Conservation (phyloP, 1,140 invertebrate species). For the Parapsyche elsis region DNA sequence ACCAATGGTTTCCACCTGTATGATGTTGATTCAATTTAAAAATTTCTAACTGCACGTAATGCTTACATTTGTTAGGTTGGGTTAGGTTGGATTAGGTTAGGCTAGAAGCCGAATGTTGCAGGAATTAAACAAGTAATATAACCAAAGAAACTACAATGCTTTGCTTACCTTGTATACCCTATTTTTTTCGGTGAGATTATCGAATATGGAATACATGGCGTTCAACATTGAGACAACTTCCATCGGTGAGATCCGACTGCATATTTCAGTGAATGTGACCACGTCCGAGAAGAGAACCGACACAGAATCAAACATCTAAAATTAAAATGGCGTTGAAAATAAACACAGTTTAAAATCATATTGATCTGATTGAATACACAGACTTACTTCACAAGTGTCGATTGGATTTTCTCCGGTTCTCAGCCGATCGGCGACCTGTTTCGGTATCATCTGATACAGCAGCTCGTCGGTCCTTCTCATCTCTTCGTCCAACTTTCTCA, state of each 20-base stretch:
- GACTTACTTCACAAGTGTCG: conserved; percentile 91
- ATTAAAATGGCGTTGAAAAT: conserved; percentile 40
- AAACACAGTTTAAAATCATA: conserved; percentile 7
- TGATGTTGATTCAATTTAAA: background rate
- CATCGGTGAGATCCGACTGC: conserved; percentile 93
- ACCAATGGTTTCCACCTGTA: conserved; percentile 95
- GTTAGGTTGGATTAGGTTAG: no score
- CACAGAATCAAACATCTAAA: conserved; percentile 93
- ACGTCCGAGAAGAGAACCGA: conserved; percentile 97
- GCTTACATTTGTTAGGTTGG: no score
- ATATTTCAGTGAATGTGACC: conserved; percentile 96
- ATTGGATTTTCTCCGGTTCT: conserved; percentile 93
- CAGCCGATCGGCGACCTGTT: conserved; percentile 92
- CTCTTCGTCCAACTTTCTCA: conserved; percentile 94
- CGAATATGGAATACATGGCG: conserved; percentile 94
- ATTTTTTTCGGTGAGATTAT: conserved; percentile 91
- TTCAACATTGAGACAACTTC: conserved; percentile 98
- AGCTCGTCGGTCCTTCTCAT: conserved; percentile 96
- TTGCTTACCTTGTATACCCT: conserved; percentile 89
- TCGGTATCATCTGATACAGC: conserved; percentile 98
- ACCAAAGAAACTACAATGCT: no score
- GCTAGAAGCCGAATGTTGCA: no score
- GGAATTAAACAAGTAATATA: background rate
- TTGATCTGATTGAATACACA: background rate
- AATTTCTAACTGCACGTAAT: no score